These are phyloP conservation scores for Laterallus jamaicensis DNA, from an alignment of 2,113 vertebrate species.

Conservation along the genomic window DNA sequence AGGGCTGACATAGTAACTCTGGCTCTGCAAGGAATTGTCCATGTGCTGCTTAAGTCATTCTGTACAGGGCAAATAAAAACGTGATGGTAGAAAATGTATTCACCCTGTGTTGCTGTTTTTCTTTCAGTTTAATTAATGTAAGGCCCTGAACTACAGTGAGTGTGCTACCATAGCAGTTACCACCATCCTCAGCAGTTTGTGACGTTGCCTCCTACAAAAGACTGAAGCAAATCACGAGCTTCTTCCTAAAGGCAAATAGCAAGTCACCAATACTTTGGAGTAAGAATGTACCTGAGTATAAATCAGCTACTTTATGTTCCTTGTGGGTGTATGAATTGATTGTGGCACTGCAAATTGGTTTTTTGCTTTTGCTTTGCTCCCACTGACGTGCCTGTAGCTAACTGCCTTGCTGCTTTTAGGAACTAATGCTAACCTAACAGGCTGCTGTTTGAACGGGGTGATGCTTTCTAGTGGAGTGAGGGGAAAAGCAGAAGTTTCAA, in stretches of 20 bases:
- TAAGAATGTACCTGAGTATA: not conserved
- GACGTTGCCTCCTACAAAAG: not conserved
- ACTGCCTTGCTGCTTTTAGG: not conserved
- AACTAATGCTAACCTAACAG: not conserved
- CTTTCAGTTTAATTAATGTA: not conserved
- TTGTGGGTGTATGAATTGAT: not conserved
- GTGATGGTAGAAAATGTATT: not conserved
- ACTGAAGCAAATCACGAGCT: not conserved
- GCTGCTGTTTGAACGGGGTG: not conserved
- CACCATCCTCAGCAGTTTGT: not conserved
- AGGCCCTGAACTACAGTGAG: not conserved
- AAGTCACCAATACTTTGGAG: not conserved
- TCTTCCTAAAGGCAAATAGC: not conserved
- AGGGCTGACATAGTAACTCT: not conserved
- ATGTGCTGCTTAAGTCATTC: not conserved
- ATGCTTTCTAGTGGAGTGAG: not conserved
- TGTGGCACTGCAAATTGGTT: not conserved
- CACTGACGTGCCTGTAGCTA: not conserved
- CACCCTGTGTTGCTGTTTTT: not conserved
- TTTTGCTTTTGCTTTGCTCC: not conserved
- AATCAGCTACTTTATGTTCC: not conserved
- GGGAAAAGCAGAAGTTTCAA: not conserved
- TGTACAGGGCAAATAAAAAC: not conserved
- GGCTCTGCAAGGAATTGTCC: not conserved
- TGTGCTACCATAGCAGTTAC: not conserved